Evolutionary conservation across 2,113 vertebrate genomes (phyloP).

Genomic region (Scolopax mira): DNA sequence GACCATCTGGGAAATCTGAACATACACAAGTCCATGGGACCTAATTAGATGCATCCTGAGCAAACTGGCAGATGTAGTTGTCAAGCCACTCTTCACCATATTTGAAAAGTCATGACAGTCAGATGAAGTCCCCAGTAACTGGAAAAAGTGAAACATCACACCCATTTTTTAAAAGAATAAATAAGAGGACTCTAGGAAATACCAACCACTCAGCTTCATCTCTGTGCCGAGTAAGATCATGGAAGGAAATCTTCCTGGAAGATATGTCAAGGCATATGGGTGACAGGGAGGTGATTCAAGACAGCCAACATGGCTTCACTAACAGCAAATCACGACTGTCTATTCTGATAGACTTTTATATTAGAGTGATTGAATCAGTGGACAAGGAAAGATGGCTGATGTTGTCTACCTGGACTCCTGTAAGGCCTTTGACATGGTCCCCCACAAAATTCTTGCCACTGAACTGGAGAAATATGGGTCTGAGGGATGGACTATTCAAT

Average conservation of each 20-base stretch:
- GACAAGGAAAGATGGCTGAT: not conserved
- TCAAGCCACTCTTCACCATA: not conserved
- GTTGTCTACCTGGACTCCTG: not conserved
- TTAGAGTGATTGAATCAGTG: not conserved
- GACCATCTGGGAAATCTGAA: not conserved
- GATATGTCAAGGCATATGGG: not conserved
- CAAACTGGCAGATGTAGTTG: not conserved
- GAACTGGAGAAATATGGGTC: not conserved
- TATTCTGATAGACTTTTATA: not conserved
- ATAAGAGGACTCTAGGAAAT: not conserved
- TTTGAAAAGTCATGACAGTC: not conserved
- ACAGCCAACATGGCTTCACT: not conserved
- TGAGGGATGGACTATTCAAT: not conserved
- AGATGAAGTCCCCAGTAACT: not conserved
- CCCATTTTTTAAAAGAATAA: not conserved
- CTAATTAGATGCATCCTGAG: not conserved
- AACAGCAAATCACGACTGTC: not conserved
- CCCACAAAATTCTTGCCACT: not conserved
- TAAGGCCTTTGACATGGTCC: not conserved
- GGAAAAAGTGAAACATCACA: not conserved
- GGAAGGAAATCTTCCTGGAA: not conserved
- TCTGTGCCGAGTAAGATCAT: not conserved
- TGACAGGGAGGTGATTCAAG: not conserved
- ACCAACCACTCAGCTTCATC: not conserved
- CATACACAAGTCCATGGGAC: not conserved